Conservation (phyloP, 2,797 vertebrate species). For the Acropternis orthonyx region DNA sequence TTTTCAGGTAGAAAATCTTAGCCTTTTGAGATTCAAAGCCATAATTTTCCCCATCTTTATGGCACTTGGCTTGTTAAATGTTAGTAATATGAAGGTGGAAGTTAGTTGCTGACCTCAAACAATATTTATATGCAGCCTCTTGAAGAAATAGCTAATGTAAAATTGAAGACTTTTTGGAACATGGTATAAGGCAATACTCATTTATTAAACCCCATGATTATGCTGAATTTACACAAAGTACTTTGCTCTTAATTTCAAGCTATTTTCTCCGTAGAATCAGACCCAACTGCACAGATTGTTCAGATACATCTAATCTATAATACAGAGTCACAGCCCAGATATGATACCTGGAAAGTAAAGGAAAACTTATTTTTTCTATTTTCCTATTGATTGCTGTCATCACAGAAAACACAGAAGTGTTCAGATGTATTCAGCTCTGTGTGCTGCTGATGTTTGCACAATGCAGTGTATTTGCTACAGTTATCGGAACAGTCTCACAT, state of each 20-base stretch:
- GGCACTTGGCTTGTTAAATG: background rate
- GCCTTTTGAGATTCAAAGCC: background rate
- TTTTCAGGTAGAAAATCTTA: background rate
- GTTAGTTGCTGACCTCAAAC: background rate
- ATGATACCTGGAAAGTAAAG: background rate
- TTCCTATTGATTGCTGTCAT: background rate
- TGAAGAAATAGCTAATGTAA: background rate
- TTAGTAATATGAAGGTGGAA: background rate
- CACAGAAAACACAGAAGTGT: background rate
- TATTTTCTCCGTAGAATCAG: background rate
- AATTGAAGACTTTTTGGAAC: background rate
- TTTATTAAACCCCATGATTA: background rate
- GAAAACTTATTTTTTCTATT: background rate
- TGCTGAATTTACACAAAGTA: background rate
- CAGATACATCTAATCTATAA: background rate
- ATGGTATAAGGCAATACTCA: background rate
- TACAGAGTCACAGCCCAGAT: background rate
- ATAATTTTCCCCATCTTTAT: background rate
- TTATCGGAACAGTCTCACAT: background rate
- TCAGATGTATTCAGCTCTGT: background rate
- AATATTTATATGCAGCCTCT: background rate
- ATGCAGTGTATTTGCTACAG: background rate
- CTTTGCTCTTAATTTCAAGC: background rate
- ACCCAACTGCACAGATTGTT: background rate
- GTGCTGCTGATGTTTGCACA: background rate